Evolutionary conservation across 2,113 vertebrate species (phyloP).

Genomic region (Esox niger): DNA sequence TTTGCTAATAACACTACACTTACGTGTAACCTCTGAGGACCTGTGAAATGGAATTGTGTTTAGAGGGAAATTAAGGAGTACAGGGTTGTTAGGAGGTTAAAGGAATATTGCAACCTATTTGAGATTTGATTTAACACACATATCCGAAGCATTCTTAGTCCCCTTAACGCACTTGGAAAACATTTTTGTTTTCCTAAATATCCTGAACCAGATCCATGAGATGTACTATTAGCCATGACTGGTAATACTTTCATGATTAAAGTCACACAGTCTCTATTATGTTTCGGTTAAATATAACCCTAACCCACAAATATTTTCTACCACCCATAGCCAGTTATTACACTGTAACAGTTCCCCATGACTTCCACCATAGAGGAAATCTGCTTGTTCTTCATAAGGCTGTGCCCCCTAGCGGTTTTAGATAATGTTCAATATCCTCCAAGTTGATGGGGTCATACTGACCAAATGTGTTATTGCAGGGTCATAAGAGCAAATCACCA

Average conservation of each 20-base stretch:
- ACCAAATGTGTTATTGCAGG: neutral
- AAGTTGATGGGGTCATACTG: neutral
- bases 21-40: constrained; percentile 27
- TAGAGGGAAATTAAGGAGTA: neutral
- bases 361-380: neutral
- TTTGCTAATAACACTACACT: constrained; percentile 28
- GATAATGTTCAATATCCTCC: neutral
- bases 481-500: neutral
- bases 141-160: neutral
- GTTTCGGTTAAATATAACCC: neutral
- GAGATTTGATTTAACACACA: neutral
- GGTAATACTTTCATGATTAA: neutral
- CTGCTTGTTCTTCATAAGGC: neutral
- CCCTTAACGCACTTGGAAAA: neutral
- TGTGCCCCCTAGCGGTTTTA: neutral
- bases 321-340: neutral
- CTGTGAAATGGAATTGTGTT: constrained; percentile 25
- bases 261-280: neutral
- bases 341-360: neutral
- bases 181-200: neutral
- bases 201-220: no score
- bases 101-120: neutral
- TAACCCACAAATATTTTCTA: neutral
- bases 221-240: neutral
- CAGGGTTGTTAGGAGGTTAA: constrained; percentile 7